These are phyloP conservation scores for Emydocephalus ijimae DNA, from an alignment of 2,113 vertebrate genomes.

Conservation along the genomic window DNA sequence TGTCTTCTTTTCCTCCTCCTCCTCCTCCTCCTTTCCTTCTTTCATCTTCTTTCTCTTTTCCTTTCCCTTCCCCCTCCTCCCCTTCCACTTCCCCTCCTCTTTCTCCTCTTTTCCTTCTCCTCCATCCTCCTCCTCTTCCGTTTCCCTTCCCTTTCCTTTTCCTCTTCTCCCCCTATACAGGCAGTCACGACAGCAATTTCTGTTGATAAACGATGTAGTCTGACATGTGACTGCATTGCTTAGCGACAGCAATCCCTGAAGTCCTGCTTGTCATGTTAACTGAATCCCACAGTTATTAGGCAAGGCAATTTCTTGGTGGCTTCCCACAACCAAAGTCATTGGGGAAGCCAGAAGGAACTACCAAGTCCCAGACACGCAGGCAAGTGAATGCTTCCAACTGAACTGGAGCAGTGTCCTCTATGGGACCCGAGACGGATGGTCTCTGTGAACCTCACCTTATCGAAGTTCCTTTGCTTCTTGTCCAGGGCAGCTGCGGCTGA, in stretches of 20 bases:
- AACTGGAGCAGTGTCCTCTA: background rate
- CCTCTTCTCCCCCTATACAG: background rate
- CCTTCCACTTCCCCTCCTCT: too few species aligned
- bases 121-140: too few species aligned
- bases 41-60: too few species aligned
- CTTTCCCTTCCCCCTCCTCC: too few species aligned
- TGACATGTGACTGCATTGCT: background rate
- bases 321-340: background rate
- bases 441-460: constrained; percentile 72
- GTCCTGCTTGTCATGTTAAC: background rate
- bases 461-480: constrained; percentile 90
- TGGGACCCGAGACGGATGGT: background rate
- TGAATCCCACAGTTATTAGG: background rate
- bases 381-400: background rate
- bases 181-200: background rate
- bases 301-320: background rate
- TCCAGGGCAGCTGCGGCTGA: constrained; percentile 78
- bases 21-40: too few species aligned
- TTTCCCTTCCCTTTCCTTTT: too few species aligned
- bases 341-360: background rate
- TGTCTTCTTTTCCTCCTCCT: too few species aligned
- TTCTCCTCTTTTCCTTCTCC: too few species aligned
- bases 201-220: background rate
- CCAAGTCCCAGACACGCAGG: background rate
- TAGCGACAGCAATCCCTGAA: background rate